A percentile compares a stretch with the other conserved stretches of the same genome.
Conservation (phyloP, 2,113 vertebrate species). For the Dunckerocampus dactyliophorus region DNA sequence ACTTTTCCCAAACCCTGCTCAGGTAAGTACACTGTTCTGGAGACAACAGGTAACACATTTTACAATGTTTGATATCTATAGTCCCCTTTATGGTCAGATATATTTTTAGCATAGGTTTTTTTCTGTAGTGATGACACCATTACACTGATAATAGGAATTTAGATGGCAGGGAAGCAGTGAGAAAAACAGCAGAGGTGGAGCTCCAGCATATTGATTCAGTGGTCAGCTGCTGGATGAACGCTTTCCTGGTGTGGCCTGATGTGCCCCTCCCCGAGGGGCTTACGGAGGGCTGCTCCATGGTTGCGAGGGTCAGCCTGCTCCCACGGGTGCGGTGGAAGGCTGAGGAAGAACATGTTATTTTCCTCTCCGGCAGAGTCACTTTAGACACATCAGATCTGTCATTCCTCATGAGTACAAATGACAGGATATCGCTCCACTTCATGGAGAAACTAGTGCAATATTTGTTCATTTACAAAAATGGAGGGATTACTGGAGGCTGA, state of each 20-base stretch:
- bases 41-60: slow-evolving; percentile 68
- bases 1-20: slow-evolving; percentile 99
- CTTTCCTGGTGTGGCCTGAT: slow-evolving; percentile 25
- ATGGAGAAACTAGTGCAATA: slow-evolving; percentile 4
- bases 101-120: slow-evolving; percentile 12
- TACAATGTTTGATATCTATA: slow-evolving; percentile 29
- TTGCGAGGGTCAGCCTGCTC: slow-evolving; percentile 53
- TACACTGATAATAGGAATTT: slow-evolving; percentile 6
- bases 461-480: slow-evolving; percentile 32
- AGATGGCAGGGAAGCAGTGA: no score
- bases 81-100: slow-evolving; percentile 30
- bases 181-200: neutral
- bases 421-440: slow-evolving; percentile 9
- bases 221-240: slow-evolving; percentile 30
- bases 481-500: slow-evolving; percentile 28
- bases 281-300: slow-evolving; percentile 32
- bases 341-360: slow-evolving; percentile 53
- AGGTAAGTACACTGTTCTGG: slow-evolving; percentile 87
- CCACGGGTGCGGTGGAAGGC: slow-evolving; percentile 47
- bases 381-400: slow-evolving; percentile 42
- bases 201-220: slow-evolving; percentile 50
- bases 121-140: slow-evolving; percentile 17
- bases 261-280: slow-evolving; percentile 37
- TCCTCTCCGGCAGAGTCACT: slow-evolving; percentile 58
- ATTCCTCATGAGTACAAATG: neutral